Conservation (phyloP, 92 coral and sea anemone species). For the Epizoanthus scotinus region DNA sequence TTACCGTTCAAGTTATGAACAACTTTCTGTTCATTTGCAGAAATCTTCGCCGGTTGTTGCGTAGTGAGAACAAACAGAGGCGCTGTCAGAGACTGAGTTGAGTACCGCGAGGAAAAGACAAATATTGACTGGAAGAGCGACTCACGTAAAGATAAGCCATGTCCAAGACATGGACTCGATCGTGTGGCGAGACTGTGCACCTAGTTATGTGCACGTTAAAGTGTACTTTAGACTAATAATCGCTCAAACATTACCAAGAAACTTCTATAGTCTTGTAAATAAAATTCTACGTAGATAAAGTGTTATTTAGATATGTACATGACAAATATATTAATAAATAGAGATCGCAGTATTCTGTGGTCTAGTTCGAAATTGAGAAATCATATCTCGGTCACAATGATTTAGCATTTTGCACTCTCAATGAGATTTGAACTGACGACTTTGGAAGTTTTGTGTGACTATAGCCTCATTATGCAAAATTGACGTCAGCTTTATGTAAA, state of each 20-base stretch:
- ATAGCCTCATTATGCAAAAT: constrained; percentile 51
- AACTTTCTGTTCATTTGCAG: constrained; percentile 15
- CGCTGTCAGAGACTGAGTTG: constrained; percentile 30
- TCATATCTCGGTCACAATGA: neutral
- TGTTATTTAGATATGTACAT: constrained; percentile 27
- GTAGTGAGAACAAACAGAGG: constrained; percentile 31
- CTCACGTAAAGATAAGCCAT: neutral
- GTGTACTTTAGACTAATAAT: neutral
- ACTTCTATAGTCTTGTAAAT: constrained; percentile 20
- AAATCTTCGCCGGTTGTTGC: constrained; percentile 39
- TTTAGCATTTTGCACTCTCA: neutral
- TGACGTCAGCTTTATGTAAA: constrained; percentile 51
- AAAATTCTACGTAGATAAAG: constrained; percentile 33
- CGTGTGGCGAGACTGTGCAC: constrained; percentile 9
- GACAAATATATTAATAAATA: constrained; percentile 24
- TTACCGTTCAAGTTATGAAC: neutral
- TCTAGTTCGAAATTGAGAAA: too few species aligned
- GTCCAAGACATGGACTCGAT: constrained; percentile 33
- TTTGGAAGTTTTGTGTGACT: constrained; percentile 5
- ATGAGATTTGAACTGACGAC: neutral
- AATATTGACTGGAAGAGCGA: neutral
- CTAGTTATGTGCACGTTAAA: constrained; percentile 10
- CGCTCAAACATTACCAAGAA: constrained; percentile 20
- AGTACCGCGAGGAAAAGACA: constrained; percentile 7
- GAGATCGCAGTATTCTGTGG: constrained; percentile 5